A percentile compares a stretch with the other conserved stretches of the same genome.
These are phyloP conservation scores for Pachypanchax playfairii DNA, from an alignment of 2,113 vertebrate species.

Conservation along the genomic window DNA sequence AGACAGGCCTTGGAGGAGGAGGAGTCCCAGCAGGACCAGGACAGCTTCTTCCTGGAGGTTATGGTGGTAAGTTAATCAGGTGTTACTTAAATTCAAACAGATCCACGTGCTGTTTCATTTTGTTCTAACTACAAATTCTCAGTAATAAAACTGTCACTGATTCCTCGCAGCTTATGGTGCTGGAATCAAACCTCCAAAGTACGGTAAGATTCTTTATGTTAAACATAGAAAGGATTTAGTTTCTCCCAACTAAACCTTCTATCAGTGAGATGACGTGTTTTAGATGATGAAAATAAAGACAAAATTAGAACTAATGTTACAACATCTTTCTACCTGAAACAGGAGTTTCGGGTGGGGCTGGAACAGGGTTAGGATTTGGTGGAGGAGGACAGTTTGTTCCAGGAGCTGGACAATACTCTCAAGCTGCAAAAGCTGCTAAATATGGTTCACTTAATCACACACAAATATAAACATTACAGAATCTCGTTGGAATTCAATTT, in stretches of 20 bases:
- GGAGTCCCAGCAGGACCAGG: conserved; percentile 47
- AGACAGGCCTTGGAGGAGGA: conserved; percentile 42
- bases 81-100: neutral
- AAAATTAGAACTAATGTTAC: neutral
- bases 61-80: conserved; percentile 39
- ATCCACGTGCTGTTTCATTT: neutral
- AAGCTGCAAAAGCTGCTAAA: conserved; percentile 63
- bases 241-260: neutral
- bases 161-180: conserved; percentile 50
- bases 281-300: neutral
- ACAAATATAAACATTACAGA: neutral
- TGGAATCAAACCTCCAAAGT: conserved; percentile 57
- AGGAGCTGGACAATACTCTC: conserved; percentile 31
- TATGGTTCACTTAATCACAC: conserved; percentile 11
- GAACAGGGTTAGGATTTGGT: conserved; percentile 21
- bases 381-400: conserved; percentile 5
- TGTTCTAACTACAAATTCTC: neutral
- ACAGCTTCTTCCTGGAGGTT: conserved; percentile 41
- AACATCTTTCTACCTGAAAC: neutral
- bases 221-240: neutral
- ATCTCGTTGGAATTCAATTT: neutral
- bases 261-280: neutral
- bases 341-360: conserved; percentile 27
- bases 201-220: conserved; percentile 31
- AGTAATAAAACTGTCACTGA: neutral